Conservation (phyloP, 2,113 vertebrate species). For the Poeciliopsis retropinna region DNA sequence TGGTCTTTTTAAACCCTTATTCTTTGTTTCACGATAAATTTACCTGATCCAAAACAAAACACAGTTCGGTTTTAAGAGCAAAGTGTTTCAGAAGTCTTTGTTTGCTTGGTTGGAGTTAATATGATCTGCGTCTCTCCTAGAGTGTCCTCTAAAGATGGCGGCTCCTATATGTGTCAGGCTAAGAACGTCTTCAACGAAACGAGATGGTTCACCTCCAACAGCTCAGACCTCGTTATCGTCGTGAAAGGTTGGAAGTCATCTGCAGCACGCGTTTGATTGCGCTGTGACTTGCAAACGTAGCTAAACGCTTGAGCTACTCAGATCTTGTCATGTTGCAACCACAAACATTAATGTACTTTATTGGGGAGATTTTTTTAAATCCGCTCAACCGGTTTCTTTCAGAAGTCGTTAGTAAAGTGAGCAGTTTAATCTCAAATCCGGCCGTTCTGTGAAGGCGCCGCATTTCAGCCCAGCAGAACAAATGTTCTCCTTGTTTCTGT, state of each 20-base stretch:
- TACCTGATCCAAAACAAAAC: no score
- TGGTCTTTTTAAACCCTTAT: no score
- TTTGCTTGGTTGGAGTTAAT: background rate
- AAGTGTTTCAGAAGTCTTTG: background rate
- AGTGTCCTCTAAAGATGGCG: constrained; percentile 50
- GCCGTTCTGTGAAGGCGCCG: background rate
- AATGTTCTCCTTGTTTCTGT: background rate
- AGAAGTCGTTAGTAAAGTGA: no score
- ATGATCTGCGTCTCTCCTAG: constrained; percentile 38
- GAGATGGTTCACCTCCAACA: constrained; percentile 10
- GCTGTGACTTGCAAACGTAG: background rate
- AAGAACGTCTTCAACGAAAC: constrained; percentile 49
- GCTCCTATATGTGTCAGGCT: constrained; percentile 66
- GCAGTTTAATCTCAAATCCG: background rate
- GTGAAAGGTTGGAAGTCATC: constrained; percentile 67
- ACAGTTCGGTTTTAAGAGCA: background rate
- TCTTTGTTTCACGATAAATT: no score
- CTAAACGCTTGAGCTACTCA: background rate
- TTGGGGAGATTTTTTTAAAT: background rate
- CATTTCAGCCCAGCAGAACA: background rate
- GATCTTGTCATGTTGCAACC: background rate
- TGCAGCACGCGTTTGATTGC: background rate
- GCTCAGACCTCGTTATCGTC: constrained; percentile 36
- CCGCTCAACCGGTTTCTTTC: no score
- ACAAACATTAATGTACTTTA: background rate